A percentile compares a stretch with the other conserved stretches of the same genome.
Evolutionary conservation across 2,888 invertebrate species (phyloP).

Genomic region (Caradrina clavipalpis): DNA sequence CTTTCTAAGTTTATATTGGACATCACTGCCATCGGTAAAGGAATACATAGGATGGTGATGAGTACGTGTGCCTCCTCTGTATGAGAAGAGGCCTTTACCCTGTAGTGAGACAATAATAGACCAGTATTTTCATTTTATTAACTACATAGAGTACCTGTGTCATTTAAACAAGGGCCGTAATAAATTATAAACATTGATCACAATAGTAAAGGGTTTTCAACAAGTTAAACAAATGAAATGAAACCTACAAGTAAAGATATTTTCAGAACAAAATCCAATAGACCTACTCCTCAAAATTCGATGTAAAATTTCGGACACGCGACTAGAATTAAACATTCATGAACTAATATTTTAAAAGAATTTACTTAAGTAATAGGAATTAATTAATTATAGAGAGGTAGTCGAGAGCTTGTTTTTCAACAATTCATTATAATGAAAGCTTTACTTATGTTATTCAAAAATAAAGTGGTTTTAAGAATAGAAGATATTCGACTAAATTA

Average conservation of each 20-base stretch:
- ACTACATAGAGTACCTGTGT: no score
- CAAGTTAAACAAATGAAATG: background rate
- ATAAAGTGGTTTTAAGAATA: background rate
- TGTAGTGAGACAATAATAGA: no score
- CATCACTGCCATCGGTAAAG: no score
- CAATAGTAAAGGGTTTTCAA: background rate
- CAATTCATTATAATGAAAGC: background rate
- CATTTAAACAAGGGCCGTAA: no score
- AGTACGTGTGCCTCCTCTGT: no score
- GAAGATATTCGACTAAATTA: no score
- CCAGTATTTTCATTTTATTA: no score
- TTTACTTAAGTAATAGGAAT: background rate
- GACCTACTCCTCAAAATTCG: no score
- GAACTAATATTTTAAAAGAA: slow-evolving; percentile 7
- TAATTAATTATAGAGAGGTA: background rate
- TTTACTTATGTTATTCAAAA: background rate
- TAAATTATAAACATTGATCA: no score
- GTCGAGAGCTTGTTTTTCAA: background rate
- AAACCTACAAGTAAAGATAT: background rate
- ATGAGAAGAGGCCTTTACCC: no score
- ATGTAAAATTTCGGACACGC: background rate
- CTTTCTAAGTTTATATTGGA: no score
- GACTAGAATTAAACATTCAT: slow-evolving; percentile 17
- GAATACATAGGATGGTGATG: no score
- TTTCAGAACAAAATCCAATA: background rate